phyloP scores from a whole-genome alignment of 23 tunicate genomes.

The Aplidium turbinatum region DNA sequence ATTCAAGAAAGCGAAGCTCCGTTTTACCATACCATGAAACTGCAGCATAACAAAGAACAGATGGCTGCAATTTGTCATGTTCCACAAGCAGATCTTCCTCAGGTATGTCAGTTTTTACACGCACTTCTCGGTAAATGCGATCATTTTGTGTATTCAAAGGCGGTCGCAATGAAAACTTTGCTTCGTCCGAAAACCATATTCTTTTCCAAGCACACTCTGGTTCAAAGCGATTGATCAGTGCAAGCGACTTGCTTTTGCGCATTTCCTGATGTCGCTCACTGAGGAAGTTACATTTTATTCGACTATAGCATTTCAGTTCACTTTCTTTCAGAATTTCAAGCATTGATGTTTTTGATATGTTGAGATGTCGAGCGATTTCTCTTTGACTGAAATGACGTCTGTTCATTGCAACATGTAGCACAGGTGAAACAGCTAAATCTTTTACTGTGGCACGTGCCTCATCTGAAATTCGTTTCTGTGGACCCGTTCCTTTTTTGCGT shows the following conservation, averaged over 20 bases:
- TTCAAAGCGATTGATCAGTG: slow-evolving; percentile 41
- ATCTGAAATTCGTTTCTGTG: slow-evolving; percentile 34
- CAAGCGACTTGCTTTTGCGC: slow-evolving; percentile 41
- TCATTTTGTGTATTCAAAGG: slow-evolving; percentile 37
- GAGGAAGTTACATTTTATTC: slow-evolving; percentile 37
- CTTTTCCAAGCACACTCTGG: slow-evolving; percentile 38
- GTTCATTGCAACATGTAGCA: slow-evolving; percentile 21
- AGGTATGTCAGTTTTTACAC: slow-evolving; percentile 37
- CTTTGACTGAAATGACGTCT: slow-evolving; percentile 37
- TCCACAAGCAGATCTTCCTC: slow-evolving; percentile 36
- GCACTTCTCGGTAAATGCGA: slow-evolving; percentile 38
- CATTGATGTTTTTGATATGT: slow-evolving; percentile 36
- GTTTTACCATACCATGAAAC: slow-evolving; percentile 40
- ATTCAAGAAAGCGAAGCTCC: slow-evolving; percentile 38
- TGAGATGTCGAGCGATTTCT: slow-evolving; percentile 37
- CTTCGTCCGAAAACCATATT: slow-evolving; percentile 37
- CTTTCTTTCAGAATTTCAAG: slow-evolving; percentile 37
- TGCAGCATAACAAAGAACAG: slow-evolving; percentile 45
- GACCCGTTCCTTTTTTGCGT: slow-evolving; percentile 41
- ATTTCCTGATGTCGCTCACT: slow-evolving; percentile 37
- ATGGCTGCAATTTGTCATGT: slow-evolving; percentile 36
- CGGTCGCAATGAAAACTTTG: slow-evolving; percentile 36
- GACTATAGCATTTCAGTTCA: slow-evolving; percentile 36
- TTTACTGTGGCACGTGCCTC: slow-evolving; percentile 35
- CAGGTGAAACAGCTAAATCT: slow-evolving; percentile 41